Base-by-base conservation (phyloP, 2,888 invertebrate genomes). In the Heliconius charithonia region DNA sequence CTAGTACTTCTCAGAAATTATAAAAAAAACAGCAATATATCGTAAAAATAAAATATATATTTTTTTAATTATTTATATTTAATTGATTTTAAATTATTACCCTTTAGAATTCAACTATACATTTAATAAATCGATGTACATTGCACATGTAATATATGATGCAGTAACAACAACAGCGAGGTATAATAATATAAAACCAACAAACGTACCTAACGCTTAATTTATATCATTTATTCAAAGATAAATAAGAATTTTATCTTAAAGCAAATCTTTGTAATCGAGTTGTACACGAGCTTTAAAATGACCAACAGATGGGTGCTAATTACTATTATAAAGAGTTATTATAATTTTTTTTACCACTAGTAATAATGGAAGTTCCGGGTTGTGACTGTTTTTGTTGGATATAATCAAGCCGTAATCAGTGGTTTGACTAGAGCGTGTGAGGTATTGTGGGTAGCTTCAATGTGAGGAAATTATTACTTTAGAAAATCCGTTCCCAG, bases 251-350 rank as follows among this genome's bases (percentile, higher is more conserved):
- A 71, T 72, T 12, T 72, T 72, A 72, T 72, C 32, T 72, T 25
- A 27, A 2, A 12, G n/a, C 32, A 72, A 72, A 59, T 59, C 37
- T 59, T 32, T n/a, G 10, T 25, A 29, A 56, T 32, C 32, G 51
- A 75, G 89, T 90, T 88, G 88, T 91, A 91, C 90, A 88, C 90
- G 90, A 91, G 91, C 91, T 92, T 91, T 90, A 88, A 88, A 87
- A 85, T 90, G 91, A 92, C 92, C 92, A 92, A 91, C 92, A 91
- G 91, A 92, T 92, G 93, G 93, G 94, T 93, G 94, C 91, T 94
- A 94, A 94, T 95, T 95, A 94, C 92, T 92, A 92, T 90, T 91
- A 92, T 91, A 91, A 92, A 92, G 93, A 92, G 92, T 92, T 92
- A 93, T 93, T 93, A 93, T 92, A 91, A 91, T 93, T 93, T 93